Base-by-base conservation (phyloP, 1,140 invertebrate species). In the Drosophila repleta region DNA sequence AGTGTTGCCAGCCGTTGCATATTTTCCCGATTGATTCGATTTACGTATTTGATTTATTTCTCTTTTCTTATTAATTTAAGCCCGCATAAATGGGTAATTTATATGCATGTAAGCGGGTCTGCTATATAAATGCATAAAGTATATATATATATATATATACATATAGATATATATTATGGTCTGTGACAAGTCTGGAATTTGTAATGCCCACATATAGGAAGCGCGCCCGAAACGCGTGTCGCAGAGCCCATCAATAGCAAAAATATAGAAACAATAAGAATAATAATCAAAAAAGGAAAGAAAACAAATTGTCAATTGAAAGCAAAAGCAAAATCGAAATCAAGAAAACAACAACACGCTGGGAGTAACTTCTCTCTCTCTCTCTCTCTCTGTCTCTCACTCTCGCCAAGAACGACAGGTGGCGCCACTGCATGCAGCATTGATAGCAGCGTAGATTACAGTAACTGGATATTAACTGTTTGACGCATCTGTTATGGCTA, bases 341-440 rank as follows among this genome's bases (percentile, higher is more conserved):
- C 35, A 60, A 46, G 8, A 41, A 35, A 37, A 10, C 2, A 29
- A 29, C 2, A 29, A 8, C 8, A 29, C 2, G 4, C 24, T 29
- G 6, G 29, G 29, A 29, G 7, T 2, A 29, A 5, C 29, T 6
- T 6, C 6, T 29, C 29, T n/a, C n/a, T n/a, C 29, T 29, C 4
- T 24, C 24, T 24, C 29, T 29, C 7, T 29, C 6, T 8, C 7
- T 7, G 7, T 29, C 29, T 29, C n/a, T n/a, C n/a, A n/a, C n/a
- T n/a, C n/a, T n/a, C n/a, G 7, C 7, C 94, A 95, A 90, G 94
- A 95, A 91, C 94, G 94, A 79, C 93, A 96, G 94, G 93, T 95
- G 32, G 96, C 96, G 92, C 96, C 98, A 92, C 92, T 99, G 73
- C 99, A 98, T 94, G 97, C 97, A 15, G 61, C 98, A 99, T 92